Percentiles rank a stretch among this genome's conserved stretches.
These are phyloP conservation scores for Arothron firmamentum DNA, from an alignment of 2,113 vertebrate genomes.

Conservation along the genomic window DNA sequence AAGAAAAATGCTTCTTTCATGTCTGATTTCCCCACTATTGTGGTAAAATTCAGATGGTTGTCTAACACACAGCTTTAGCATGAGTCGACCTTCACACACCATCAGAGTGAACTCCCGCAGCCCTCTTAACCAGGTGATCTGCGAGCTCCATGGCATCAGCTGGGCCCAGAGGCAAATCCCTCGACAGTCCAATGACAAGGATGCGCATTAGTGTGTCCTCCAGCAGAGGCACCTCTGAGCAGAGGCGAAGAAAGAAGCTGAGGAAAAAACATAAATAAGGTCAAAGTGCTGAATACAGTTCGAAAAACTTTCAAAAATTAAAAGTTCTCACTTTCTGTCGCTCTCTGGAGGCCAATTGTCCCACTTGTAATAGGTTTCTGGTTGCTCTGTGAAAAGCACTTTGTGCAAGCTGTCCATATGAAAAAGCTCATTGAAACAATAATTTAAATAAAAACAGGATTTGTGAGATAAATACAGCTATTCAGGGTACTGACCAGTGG, in stretches of 20 bases:
- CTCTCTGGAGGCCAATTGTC: constrained; percentile 99
- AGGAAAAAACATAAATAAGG: background rate
- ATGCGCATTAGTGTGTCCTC: constrained; percentile 97
- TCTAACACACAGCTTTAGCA: background rate
- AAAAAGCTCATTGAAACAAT: background rate
- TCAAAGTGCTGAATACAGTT: background rate
- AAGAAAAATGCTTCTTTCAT: constrained; percentile 3
- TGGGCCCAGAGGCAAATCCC: constrained; percentile 91
- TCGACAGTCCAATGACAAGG: constrained; percentile 90
- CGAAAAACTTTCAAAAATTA: background rate
- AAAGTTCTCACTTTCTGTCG: constrained; percentile 88
- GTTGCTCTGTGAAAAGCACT: constrained; percentile 97
- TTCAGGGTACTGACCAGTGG: constrained; percentile 81
- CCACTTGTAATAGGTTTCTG: constrained; percentile 99
- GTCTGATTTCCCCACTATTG: no score
- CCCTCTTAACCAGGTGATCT: constrained; percentile 94
- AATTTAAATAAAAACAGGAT: background rate
- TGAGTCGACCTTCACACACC: constrained; percentile 68
- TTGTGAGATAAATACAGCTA: background rate
- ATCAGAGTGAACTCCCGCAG: constrained; percentile 89
- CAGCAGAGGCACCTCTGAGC: constrained; percentile 94
- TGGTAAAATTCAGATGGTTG: background rate
- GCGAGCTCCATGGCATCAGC: constrained; percentile 97
- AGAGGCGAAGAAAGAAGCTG: constrained; percentile 97
- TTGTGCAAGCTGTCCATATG: constrained; percentile 86